Evolutionary conservation across 2,797 vertebrate genomes (phyloP).

Genomic region (Ceryle rudis): DNA sequence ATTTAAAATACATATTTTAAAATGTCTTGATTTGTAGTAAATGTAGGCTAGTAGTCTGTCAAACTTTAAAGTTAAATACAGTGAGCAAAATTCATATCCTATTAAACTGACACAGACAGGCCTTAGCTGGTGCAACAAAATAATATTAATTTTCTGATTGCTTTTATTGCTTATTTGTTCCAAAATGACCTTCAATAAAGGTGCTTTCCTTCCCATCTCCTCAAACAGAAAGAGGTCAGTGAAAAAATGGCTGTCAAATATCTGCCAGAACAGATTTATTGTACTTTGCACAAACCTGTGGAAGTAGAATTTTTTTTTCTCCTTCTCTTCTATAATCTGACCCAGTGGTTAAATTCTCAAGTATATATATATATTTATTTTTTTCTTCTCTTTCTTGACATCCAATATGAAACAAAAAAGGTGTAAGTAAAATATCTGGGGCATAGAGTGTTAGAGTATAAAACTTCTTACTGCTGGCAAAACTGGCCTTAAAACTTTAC

Average conservation of each 20-base stretch:
- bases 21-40: neutral
- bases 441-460: neutral
- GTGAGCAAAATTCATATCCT: neutral
- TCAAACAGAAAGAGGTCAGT: constrained; percentile 55
- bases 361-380: neutral
- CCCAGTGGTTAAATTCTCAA: constrained; percentile 38
- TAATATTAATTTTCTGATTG: neutral
- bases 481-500: constrained; percentile 12
- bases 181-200: constrained; percentile 45
- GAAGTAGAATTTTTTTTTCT: constrained; percentile 35
- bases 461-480: neutral
- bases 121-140: neutral
- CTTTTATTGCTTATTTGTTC: constrained; percentile 54
- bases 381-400: constrained; percentile 18
- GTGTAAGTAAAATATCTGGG: constrained; percentile 33
- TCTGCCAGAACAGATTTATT: constrained; percentile 72
- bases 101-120: neutral
- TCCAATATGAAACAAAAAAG: constrained; percentile 33
- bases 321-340: constrained; percentile 44
- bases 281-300: constrained; percentile 45
- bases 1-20: neutral
- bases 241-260: constrained; percentile 66
- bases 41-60: neutral
- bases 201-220: constrained; percentile 40
- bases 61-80: neutral